Base-by-base conservation (phyloP, 1,140 invertebrate genomes). In the Calliphora vicina region DNA sequence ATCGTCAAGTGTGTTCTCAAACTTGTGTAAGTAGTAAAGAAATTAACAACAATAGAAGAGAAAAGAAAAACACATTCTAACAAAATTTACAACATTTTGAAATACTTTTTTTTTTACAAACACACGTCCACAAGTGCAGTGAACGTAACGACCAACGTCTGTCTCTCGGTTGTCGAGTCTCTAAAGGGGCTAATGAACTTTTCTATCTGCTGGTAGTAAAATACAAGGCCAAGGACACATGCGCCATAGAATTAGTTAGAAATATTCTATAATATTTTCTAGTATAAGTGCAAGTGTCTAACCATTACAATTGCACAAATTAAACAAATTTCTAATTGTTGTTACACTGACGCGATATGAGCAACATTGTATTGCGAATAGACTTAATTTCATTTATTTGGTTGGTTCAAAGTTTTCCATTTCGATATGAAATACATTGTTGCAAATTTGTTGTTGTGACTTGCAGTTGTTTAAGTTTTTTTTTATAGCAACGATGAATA, bases 151-250 rank as follows among this genome's bases (percentile, higher is more conserved):
- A 43, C 35, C 12, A 50, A 50, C 45, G 45, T 27, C 67, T 23
- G 6, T 4, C 9, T 73, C 13, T 26, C 71, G 9, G 9, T 73
- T n/a, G 10, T 6, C 35, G 35, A 29, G 29, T 29, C 29, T 2
- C 8, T 29, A 2, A 29, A 29, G 25, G 71, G 10, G 71, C 71
- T n/a, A 73, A 73, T 73, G 71, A 73, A 73, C 71, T 73, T 73
- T 35, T 73, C 71, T 73, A 27, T 50, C 45, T 17, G 45, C 15
- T 15, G 15, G 45, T 50, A 12, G 45, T 50, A 42, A n/a, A 76
- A 42, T 76, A 20, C 73, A 76, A 76, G 73, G 73, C 73, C 73
- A 76, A 76, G 73, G 73, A 76, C 73, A 76, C 73, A 76, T 76
- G 73, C 73, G 73, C 73, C 73, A 76, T 42, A 42, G 29, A 10